Evolutionary conservation across 2,888 invertebrate genomes (phyloP).

Genomic region (Cancer borealis): DNA sequence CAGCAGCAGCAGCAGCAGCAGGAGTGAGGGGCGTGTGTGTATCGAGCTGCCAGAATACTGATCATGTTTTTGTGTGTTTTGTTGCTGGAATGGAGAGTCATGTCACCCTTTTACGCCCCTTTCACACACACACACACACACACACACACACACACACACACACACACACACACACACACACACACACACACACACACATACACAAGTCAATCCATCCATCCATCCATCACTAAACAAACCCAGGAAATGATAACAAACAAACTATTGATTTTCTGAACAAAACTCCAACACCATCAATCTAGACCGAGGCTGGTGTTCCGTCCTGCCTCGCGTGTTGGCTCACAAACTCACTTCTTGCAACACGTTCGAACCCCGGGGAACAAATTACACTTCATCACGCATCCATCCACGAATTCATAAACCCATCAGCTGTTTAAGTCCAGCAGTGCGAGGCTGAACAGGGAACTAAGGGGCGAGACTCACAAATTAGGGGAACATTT

Average conservation of each 20-base stretch:
- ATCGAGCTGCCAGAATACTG: background rate
- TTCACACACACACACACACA: background rate
- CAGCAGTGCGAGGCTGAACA: background rate
- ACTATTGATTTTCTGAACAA: background rate
- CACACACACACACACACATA: background rate
- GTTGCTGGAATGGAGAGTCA: background rate
- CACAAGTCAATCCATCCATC: background rate
- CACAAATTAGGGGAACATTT: background rate
- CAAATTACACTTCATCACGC: slow-evolving; percentile 14
- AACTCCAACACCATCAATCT: background rate
- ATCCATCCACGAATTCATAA: background rate
- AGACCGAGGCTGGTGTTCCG: background rate
- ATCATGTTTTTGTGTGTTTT: background rate
- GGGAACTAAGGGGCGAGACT: background rate
- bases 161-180: background rate
- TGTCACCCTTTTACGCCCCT: background rate
- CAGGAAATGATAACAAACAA: background rate
- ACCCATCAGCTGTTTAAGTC: background rate
- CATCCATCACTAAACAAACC: background rate
- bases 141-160: slow-evolving; percentile 23
- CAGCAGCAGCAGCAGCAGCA: too few species aligned
- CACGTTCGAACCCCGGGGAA: background rate
- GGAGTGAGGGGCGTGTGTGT: background rate
- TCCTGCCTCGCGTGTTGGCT: background rate
- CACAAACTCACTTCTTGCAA: background rate